phyloP scores from a whole-genome alignment of 2,797 vertebrate species.

The Orientallactaga sibirica region DNA sequence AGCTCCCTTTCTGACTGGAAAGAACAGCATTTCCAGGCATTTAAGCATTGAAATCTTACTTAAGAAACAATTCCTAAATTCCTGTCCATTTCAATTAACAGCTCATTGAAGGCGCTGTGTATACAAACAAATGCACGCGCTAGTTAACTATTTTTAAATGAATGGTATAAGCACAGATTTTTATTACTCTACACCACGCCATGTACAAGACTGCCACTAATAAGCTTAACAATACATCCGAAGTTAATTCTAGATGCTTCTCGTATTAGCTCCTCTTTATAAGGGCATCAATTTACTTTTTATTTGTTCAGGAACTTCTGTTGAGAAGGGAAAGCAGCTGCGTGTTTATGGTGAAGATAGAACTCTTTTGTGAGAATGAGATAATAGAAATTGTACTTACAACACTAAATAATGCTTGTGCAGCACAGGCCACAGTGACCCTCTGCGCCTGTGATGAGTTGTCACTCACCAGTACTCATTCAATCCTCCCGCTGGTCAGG shows the following conservation, averaged over 20 bases:
- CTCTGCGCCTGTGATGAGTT: neutral
- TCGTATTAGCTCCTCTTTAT: slow-evolving; percentile 29
- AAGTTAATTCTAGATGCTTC: slow-evolving; percentile 10
- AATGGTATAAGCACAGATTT: neutral
- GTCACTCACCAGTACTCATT: neutral
- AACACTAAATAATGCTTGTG: neutral
- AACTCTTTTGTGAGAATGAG: slow-evolving; percentile 55
- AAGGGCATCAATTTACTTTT: slow-evolving; percentile 45
- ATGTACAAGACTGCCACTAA: neutral
- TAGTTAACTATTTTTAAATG: slow-evolving; percentile 53
- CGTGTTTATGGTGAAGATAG: slow-evolving; percentile 44
- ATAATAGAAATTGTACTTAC: slow-evolving; percentile 42
- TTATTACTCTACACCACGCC: neutral
- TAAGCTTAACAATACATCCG: neutral
- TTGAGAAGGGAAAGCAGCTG: slow-evolving; percentile 50
- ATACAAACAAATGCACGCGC: neutral
- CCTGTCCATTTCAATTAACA: neutral
- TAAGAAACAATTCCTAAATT: slow-evolving; percentile 46
- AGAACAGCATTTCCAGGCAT: slow-evolving; percentile 15
- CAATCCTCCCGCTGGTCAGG: neutral
- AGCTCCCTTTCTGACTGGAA: neutral
- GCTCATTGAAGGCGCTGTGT: neutral
- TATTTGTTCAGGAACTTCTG: slow-evolving; percentile 44
- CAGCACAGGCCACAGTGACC: neutral
- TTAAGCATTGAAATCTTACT: slow-evolving; percentile 32